A percentile compares a stretch with the other conserved stretches of the same genome.
These are phyloP conservation scores for Spongilla lacustris DNA, from an alignment of 37 sponge, comb jelly and placozoan genomes.

Conservation along the genomic window DNA sequence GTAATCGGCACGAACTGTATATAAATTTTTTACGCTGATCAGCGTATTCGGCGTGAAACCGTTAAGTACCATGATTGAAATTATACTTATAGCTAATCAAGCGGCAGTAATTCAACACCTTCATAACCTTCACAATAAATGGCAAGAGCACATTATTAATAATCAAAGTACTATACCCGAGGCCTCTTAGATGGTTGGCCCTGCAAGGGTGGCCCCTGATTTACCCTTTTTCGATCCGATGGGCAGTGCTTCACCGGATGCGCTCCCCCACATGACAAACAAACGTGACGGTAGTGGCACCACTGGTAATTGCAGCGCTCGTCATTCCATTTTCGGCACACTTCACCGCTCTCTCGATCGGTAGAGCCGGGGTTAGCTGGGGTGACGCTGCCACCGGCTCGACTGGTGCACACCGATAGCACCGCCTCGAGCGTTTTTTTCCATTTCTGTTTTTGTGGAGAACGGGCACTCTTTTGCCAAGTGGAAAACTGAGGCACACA, in stretches of 20 bases:
- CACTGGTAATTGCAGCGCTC: not conserved
- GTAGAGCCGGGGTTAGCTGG: not conserved
- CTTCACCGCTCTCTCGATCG: not conserved
- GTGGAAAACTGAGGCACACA: slow-evolving; percentile 1
- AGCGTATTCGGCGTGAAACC: too few relatives aligned
- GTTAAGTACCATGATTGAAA: not conserved
- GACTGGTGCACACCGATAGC: not conserved
- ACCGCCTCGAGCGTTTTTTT: not conserved
- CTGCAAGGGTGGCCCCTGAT: not conserved
- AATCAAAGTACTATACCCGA: not conserved
- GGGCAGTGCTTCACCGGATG: slow-evolving; percentile 15
- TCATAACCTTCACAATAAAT: too few relatives aligned
- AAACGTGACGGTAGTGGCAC: slow-evolving; percentile 17
- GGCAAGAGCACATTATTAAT: not conserved
- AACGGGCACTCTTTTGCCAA: not conserved
- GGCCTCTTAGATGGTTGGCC: not conserved
- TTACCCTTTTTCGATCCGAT: not conserved
- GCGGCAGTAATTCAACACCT: not conserved
- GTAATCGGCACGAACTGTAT: too few relatives aligned
- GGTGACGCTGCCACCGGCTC: not conserved
- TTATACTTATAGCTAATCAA: not conserved
- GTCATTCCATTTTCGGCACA: slow-evolving; percentile 15
- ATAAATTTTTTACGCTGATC: too few relatives aligned
- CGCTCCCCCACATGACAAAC: not conserved
- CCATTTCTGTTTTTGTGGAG: slow-evolving; percentile 1